Conservation (phyloP, 2,888 invertebrate species). For the Endomychus coccineus region DNA sequence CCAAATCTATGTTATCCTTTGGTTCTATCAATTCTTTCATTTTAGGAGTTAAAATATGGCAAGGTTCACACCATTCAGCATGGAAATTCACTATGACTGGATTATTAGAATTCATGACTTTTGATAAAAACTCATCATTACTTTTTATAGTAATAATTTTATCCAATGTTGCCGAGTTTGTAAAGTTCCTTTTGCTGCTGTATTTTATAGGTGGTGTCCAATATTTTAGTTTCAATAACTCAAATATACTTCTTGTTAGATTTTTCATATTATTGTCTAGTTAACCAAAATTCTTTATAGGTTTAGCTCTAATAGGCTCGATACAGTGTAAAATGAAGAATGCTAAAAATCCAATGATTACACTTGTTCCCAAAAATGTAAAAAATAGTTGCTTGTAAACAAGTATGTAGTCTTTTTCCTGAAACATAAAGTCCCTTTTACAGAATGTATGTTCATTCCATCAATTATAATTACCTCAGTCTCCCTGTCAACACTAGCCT, state of each 20-base stretch:
- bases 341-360: conserved; percentile 43
- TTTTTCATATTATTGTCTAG: conserved; percentile 6
- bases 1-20: conserved; percentile 64
- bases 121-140: conserved; percentile 69
- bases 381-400: conserved; percentile 47
- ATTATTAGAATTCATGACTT: conserved; percentile 76
- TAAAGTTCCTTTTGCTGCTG: conserved; percentile 8
- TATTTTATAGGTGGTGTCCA: neutral
- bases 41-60: conserved; percentile 79
- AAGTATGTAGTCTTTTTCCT: conserved; percentile 50
- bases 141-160: conserved; percentile 54
- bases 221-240: neutral
- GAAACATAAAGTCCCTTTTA: too few species aligned
- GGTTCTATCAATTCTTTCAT: conserved; percentile 69
- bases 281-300: conserved; percentile 41
- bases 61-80: conserved; percentile 87
- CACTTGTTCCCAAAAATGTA: conserved; percentile 42
- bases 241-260: conserved; percentile 2
- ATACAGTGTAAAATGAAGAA: conserved; percentile 47
- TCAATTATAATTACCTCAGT: conserved; percentile 11
- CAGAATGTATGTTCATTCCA: neutral
- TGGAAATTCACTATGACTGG: conserved; percentile 89
- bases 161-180: conserved; percentile 22
- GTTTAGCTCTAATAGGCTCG: conserved; percentile 44
- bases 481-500: neutral